Evolutionary conservation across 2,113 vertebrate genomes (phyloP).

Genomic region (Sturnira hondurensis): DNA sequence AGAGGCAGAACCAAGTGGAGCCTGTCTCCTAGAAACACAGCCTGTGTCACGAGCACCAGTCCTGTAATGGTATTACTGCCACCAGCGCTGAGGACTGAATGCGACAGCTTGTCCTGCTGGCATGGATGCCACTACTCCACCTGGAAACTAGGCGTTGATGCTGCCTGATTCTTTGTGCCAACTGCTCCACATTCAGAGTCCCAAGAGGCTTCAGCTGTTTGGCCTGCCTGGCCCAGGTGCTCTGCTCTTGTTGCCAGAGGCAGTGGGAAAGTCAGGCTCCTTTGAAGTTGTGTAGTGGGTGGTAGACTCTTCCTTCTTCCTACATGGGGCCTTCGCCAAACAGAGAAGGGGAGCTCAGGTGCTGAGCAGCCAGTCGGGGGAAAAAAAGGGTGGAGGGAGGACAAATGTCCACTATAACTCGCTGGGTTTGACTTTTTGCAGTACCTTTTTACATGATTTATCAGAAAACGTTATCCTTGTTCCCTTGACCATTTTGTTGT

Average conservation of each 20-base stretch:
- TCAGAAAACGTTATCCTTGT: neutral
- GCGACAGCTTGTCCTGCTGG: neutral
- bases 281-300: neutral
- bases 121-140: neutral
- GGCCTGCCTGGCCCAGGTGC: neutral
- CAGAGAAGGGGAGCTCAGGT: neutral
- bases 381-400: neutral
- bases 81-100: neutral
- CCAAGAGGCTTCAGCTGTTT: neutral
- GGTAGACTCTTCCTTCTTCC: neutral
- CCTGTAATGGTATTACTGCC: neutral
- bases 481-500: neutral
- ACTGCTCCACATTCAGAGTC: neutral
- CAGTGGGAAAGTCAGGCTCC: neutral
- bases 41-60: neutral
- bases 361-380: neutral
- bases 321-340: neutral
- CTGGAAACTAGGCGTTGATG: fast-evolving
- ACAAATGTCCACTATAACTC: neutral
- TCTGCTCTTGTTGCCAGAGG: neutral
- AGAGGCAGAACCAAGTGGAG: neutral
- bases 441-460: neutral
- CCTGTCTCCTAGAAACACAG: neutral
- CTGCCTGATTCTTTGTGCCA: neutral
- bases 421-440: neutral